Base-by-base conservation (phyloP, 2,888 invertebrate species). In the Chaitophorus viminalis region DNA sequence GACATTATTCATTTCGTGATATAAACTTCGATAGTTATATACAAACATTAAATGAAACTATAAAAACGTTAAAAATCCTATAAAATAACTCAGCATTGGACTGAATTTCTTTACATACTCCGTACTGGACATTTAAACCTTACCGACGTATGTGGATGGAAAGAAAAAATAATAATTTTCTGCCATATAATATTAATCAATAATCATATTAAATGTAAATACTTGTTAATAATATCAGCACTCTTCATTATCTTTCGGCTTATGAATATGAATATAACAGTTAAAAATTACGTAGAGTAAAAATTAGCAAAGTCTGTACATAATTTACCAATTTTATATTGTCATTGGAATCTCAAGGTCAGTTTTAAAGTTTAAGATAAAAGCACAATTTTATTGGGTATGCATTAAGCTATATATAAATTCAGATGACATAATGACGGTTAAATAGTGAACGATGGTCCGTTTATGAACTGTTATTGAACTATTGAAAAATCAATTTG, bases 1-100 rank as follows among this genome's bases (percentile, higher is more conserved):
- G 60, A 79, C 36, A 79, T 36, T 36, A 79, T 78, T 78, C 52
- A n/a, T 65, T 79, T 65, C 60, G n/a, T 65, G 65, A n/a, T 65
- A 36, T 65, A 36, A 65, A 36, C 33, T 65, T 25, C 68, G 36
- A 60, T 36, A 17, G n/a, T n/a, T 65, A 78, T 79, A 36, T 79
- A 36, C 21, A n/a, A 36, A 36, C 36, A 36, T 25, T 36, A 36
- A 79, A 78, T 65, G 36, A n/a, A 65, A 36, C 36, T 17, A 36
- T n/a, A 79, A 60, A 36, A 25, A 65, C n/a, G 60, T 65, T 29
- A 9, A 33, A 72, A 65, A n/a, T 17, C n/a, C 60, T 60, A 60
- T 78, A 33, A 78, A 60, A 33, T 78, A 77, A 31, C 77, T 25
- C 9, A 9, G 29, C 29, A 11, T 14, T n/a, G 8, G 29, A 68